These are phyloP conservation scores for Macrosteles quadrilineatus DNA, from an alignment of 1,140 invertebrate genomes.

Conservation along the genomic window DNA sequence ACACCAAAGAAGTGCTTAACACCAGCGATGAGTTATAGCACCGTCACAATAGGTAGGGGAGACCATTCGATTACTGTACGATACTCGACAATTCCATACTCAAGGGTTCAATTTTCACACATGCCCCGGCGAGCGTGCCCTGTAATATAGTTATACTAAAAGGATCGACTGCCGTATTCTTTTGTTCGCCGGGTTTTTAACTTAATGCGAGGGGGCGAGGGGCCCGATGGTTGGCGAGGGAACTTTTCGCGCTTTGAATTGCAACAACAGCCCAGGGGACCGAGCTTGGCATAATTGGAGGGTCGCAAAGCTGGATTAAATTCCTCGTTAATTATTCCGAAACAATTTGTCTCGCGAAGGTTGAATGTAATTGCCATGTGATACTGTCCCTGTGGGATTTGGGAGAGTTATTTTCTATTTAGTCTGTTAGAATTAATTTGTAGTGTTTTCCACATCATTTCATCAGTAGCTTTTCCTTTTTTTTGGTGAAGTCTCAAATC, in stretches of 20 bases:
- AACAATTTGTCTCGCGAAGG: no score
- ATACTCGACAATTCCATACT: background rate
- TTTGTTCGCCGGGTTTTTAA: conserved; percentile 9
- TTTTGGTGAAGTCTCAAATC: no score
- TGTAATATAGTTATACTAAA: conserved; percentile 11
- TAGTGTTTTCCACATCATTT: no score
- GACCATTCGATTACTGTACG: background rate
- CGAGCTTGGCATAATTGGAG: no score
- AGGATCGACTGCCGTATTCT: background rate
- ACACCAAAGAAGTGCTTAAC: no score
- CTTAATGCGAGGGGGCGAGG: background rate
- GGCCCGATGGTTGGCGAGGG: background rate
- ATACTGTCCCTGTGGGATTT: no score
- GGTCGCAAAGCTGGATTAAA: no score
- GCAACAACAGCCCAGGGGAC: background rate
- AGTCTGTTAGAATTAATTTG: no score
- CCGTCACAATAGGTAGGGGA: background rate
- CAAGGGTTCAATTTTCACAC: conserved; percentile 14
- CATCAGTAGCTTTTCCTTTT: no score
- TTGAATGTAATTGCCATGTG: no score
- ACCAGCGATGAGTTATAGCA: background rate
- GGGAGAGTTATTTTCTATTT: no score
- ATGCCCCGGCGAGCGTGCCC: conserved; percentile 11
- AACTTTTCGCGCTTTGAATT: background rate
- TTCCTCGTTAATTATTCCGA: no score